These are phyloP conservation scores for Nasonia longicornis DNA, from an alignment of 1,140 invertebrate genomes.

Conservation along the genomic window DNA sequence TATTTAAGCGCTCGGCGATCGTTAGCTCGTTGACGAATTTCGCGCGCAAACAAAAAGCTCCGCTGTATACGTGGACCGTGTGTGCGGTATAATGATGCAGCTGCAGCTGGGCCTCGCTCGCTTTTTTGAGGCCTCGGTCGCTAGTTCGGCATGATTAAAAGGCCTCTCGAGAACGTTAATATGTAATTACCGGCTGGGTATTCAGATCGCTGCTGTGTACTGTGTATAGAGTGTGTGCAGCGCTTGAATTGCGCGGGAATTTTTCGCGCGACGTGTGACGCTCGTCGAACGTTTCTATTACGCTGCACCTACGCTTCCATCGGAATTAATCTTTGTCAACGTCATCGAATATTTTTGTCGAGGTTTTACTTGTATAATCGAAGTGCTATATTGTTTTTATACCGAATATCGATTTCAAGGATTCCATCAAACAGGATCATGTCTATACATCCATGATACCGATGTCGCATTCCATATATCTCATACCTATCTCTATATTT, in stretches of 20 bases:
- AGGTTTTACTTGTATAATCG: no score
- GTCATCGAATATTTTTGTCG: no score
- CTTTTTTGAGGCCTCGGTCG: background rate
- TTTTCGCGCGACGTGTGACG: no score
- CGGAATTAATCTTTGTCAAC: no score
- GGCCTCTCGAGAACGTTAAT: constrained; percentile 30
- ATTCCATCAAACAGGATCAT: no score
- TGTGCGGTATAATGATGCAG: background rate
- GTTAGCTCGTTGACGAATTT: constrained; percentile 28
- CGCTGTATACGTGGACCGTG: background rate
- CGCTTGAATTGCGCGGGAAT: no score
- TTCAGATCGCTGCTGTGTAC: background rate
- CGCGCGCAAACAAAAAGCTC: constrained; percentile 16
- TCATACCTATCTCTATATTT: background rate
- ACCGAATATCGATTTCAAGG: no score
- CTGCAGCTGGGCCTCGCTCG: background rate
- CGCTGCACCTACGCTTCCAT: no score
- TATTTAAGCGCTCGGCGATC: constrained; percentile 35
- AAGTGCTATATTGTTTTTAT: no score
- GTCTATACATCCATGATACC: no score
- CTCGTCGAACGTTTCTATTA: no score
- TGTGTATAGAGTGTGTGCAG: background rate
- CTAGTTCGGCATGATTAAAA: constrained; percentile 5
- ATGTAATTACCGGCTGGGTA: constrained; percentile 21
- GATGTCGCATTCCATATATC: no score